phyloP scores from a whole-genome alignment of 2,888 invertebrate genomes.

The Saturnia pavonia region DNA sequence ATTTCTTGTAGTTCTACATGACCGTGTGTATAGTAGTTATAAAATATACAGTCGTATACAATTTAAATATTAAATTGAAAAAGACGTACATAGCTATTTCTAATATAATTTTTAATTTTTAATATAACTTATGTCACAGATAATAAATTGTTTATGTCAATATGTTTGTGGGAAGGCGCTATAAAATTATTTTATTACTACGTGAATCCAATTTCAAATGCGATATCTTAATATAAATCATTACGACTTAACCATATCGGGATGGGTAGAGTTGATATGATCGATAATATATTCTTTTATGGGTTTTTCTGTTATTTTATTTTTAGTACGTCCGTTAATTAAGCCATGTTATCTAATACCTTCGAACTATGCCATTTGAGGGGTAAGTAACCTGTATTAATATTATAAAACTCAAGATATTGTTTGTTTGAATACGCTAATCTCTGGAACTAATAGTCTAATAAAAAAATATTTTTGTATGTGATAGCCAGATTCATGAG shows the following conservation, averaged over 20 bases:
- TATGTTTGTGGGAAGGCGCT: slow-evolving; percentile 14
- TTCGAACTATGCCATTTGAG: background rate
- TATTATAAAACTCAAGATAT: too few species aligned
- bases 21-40: background rate
- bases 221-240: slow-evolving; percentile 14
- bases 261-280: background rate
- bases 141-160: slow-evolving; percentile 14
- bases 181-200: slow-evolving; percentile 9
- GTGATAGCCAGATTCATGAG: too few species aligned
- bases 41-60: background rate
- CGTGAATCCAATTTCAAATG: background rate
- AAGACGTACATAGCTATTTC: background rate
- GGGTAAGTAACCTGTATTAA: background rate
- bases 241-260: slow-evolving; percentile 12
- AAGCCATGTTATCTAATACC: background rate
- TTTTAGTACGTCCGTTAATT: background rate
- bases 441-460: too few species aligned
- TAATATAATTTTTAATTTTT: slow-evolving; percentile 12
- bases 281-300: background rate
- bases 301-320: background rate
- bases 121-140: slow-evolving; percentile 12
- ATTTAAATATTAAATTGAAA: background rate
- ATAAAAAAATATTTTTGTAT: too few species aligned
- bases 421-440: too few species aligned
- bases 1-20: background rate